Percentiles rank a stretch among this genome's conserved stretches.
Conservation (phyloP, 2,113 vertebrate species). For the Strix aluco region DNA sequence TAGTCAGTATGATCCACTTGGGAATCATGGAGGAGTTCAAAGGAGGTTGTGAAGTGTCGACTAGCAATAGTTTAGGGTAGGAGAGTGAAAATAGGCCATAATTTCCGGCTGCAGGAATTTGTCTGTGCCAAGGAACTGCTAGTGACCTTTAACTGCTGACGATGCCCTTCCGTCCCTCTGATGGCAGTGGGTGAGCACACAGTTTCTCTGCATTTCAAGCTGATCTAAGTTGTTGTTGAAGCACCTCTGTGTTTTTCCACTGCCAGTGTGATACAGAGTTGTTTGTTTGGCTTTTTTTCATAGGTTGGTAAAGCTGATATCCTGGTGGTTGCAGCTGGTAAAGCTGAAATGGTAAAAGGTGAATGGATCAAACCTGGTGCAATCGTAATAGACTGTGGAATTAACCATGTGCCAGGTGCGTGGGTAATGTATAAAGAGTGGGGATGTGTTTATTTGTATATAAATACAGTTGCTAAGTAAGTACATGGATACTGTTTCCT, state of each 20-base stretch:
- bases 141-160: not conserved
- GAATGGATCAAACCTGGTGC: constrained; percentile 97
- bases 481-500: constrained; percentile 34
- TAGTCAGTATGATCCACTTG: not conserved
- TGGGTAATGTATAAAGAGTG: not conserved
- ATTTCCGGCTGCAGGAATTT: constrained; percentile 15
- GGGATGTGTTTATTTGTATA: not conserved
- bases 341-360: constrained; percentile 94
- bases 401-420: constrained; percentile 92
- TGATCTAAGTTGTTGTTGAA: not conserved
- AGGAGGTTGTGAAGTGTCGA: constrained; percentile 38
- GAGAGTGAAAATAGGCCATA: constrained; percentile 14
- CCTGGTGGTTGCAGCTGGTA: constrained; percentile 92
- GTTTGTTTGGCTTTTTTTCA: not conserved
- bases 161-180: not conserved
- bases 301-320: constrained; percentile 92
- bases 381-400: constrained; percentile 96
- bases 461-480: constrained; percentile 34
- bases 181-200: not conserved
- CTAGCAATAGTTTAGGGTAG: not conserved
- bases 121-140: not conserved
- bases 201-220: not conserved
- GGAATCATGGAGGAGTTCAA: constrained; percentile 38
- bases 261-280: not conserved
- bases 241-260: not conserved